Evolutionary conservation across 2,113 vertebrate genomes (phyloP).

Genomic region (Sinocyclocheilus anshuiensis): DNA sequence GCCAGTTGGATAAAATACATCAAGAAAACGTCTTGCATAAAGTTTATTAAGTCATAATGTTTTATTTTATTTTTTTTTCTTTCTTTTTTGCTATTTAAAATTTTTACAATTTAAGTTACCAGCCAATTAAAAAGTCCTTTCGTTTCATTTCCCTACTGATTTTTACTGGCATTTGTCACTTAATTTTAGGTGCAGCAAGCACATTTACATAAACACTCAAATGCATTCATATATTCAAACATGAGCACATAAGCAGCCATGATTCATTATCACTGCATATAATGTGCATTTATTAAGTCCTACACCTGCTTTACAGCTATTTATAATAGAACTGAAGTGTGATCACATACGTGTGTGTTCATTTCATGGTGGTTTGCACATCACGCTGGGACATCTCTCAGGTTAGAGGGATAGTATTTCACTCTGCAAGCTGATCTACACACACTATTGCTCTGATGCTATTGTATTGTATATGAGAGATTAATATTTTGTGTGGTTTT

Average conservation of each 20-base stretch:
- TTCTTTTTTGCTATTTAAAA: too few species aligned
- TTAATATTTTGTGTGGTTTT: not conserved
- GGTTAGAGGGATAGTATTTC: not conserved
- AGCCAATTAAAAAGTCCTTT: not conserved
- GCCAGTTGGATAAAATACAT: too few species aligned
- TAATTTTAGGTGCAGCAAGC: not conserved
- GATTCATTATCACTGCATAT: conserved; percentile 15
- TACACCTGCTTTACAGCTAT: not conserved
- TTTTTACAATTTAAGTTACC: not conserved
- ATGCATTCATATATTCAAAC: not conserved
- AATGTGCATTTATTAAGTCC: not conserved
- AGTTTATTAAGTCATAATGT: too few species aligned
- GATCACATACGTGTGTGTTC: not conserved
- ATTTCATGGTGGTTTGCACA: not conserved
- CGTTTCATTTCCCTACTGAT: not conserved
- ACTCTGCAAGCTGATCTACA: not conserved
- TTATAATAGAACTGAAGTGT: not conserved
- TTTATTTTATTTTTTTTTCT: too few species aligned
- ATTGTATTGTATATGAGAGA: conserved; percentile 13
- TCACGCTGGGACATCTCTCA: too few species aligned
- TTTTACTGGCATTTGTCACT: not conserved
- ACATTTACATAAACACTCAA: not conserved
- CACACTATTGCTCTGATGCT: conserved; percentile 26
- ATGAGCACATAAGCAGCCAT: not conserved
- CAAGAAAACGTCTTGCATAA: too few species aligned